These are phyloP conservation scores for Brenthis daphne DNA, from an alignment of 2,888 invertebrate genomes.

Conservation along the genomic window DNA sequence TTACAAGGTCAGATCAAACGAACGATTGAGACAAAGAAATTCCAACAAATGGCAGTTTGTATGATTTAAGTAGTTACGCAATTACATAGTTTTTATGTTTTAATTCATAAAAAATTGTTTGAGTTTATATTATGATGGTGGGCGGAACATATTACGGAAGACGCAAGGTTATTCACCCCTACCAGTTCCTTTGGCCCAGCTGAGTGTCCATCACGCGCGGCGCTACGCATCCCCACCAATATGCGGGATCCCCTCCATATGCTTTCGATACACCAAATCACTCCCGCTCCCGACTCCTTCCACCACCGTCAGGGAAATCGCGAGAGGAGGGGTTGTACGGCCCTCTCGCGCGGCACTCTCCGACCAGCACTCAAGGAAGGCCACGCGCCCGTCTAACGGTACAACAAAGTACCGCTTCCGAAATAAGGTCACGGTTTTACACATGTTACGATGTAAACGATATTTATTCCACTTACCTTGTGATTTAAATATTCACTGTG, in stretches of 20 bases:
- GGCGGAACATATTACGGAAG: slow-evolving; percentile 57
- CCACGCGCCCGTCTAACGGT: slow-evolving; percentile 79
- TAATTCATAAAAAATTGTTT: slow-evolving; percentile 50
- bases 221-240: slow-evolving; percentile 80
- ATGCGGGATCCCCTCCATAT: slow-evolving; percentile 80
- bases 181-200: slow-evolving; percentile 71
- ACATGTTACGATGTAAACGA: slow-evolving; percentile 39
- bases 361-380: slow-evolving; percentile 56
- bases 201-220: slow-evolving; percentile 64
- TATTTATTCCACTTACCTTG: slow-evolving; percentile 51
- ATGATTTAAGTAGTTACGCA: slow-evolving; percentile 60
- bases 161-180: slow-evolving; percentile 79
- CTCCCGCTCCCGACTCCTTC: slow-evolving; percentile 81
- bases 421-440: slow-evolving; percentile 78
- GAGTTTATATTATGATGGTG: slow-evolving; percentile 52
- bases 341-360: slow-evolving; percentile 68
- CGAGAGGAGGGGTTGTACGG: slow-evolving; percentile 77
- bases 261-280: slow-evolving; percentile 71
- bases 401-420: slow-evolving; percentile 72
- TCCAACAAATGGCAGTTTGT: slow-evolving; percentile 56
- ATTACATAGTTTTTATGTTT: slow-evolving; percentile 51
- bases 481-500: slow-evolving; percentile 21
- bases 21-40: slow-evolving; percentile 57
- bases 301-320: slow-evolving; percentile 74
- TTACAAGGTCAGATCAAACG: slow-evolving; percentile 37